Evolutionary conservation across 2,113 vertebrate species (phyloP).

Genomic region (Acinonyx jubatus): DNA sequence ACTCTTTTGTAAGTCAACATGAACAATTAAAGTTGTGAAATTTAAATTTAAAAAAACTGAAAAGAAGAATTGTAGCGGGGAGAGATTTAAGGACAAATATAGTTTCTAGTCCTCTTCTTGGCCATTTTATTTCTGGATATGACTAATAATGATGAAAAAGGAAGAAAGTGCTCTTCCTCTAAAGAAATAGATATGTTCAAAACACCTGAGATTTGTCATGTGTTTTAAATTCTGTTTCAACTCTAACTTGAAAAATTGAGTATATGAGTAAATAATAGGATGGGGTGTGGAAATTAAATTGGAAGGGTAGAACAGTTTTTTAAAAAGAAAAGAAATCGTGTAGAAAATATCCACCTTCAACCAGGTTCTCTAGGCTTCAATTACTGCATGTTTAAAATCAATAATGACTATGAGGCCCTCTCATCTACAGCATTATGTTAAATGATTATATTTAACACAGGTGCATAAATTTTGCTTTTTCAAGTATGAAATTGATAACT

Average conservation of each 20-base stretch:
- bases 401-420: not conserved
- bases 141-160: not conserved
- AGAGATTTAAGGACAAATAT: not conserved
- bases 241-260: not conserved
- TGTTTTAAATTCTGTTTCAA: constrained; percentile 12
- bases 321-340: not conserved
- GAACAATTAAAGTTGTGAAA: not conserved
- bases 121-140: not conserved
- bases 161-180: not conserved
- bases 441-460: not conserved
- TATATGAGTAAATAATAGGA: not conserved
- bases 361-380: not conserved
- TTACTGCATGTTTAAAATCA: constrained; percentile 5
- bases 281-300: not conserved
- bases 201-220: not conserved
- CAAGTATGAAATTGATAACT: not conserved
- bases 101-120: not conserved
- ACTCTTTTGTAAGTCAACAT: not conserved
- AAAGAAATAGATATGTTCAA: constrained; percentile 35
- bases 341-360: not conserved
- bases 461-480: not conserved
- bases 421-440: not conserved
- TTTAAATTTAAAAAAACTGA: not conserved
- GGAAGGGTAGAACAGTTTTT: not conserved
- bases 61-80: not conserved